Evolutionary conservation across 2,888 invertebrate genomes (phyloP), one percentile per base, ranked within the genome.

Genomic region (Brachypalpus laphriformis): DNA sequence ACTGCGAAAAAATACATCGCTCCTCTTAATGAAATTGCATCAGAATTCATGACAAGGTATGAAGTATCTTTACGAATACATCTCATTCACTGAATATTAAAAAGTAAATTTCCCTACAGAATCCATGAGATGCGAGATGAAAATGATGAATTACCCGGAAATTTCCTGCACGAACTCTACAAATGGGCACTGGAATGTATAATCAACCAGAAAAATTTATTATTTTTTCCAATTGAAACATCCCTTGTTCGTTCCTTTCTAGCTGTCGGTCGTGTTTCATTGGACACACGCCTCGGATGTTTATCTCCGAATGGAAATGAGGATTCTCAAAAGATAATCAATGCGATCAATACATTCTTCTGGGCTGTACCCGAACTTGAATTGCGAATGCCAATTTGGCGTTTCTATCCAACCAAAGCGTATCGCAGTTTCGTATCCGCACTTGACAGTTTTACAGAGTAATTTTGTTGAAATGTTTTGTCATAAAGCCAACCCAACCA

Each of bases 141-240:
- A 66, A 93, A 94, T 70, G 93, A 94, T 7, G 96, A 97, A 91
- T 93, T 97, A 89, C 96, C 97, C 0, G 94, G 93, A 28, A 95
- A 97, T 90, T 97, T 98, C 89, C 95, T 96, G 88, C 97, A 97
- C 89, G 97, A 97, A 92, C 95, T 98, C 77, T 96, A 97, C 91
- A 96, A 97, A 90, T 98, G 98, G 98, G 97, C 97, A 11, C 92
- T 98, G 42, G 98, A 98, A 94, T 98, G 98, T 96, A 92, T 94
- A 92, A 94, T 95, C 94, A 72, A 76, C 2, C 74, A 47, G 68
- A 49, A 61, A 40, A 72, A 37, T 37, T 42, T 1, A 6, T 70
- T 16, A n/a, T 42, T 56, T 40, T 28, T 6, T 25, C 42, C 45
- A 68, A 31, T 66, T 28, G 42, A 34, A 31, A 68, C 68, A 74